Evolutionary conservation across 2,113 vertebrate genomes (phyloP), one percentile per base, ranked within the genome.

Genomic region (Glaucidium brasilianum): DNA sequence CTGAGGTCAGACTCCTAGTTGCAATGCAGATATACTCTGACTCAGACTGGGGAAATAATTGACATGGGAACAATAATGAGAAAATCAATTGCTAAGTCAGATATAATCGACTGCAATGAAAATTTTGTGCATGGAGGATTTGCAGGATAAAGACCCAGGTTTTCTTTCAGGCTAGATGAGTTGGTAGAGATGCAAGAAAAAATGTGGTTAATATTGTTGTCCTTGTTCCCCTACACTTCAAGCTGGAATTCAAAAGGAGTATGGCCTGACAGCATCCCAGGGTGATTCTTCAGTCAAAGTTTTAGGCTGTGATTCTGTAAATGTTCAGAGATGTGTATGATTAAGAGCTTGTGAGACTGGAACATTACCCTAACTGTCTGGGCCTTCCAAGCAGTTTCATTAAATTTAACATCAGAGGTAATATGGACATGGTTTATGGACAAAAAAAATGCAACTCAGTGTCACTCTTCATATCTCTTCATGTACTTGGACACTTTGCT

Each of bases 21-120:
- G 67, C 88, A 66, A 85, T 85, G 90, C 92, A 94, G 85, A 90
- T 90, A 41, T 20, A 76, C 80, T 50, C 78, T 79, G 69, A 39
- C 84, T 79, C 43, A 43, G 68, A 39, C 45, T 34, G 45, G 75
- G 59, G 60, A 91, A 95, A 93, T 92, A 91, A 96, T 77, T 94
- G 95, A 92, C 96, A 92, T 43, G 81, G 91, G 93, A 97, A 62
- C 91, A 94, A 94, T 95, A 97, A 97, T 91, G 94, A 97, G 91
- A 97, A 97, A 97, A 97, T 97, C 95, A 96, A 96, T 96, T 53
- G 62, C 69, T 15, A 87, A 95, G 86, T 97, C 95, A 97, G 94
- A 96, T 95, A 95, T 41, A 66, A 96, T 95, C 11, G 84, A 97
- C 74, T 95, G 87, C 74, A 91, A 69, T 66, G 94, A 94, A 97